Evolutionary conservation across 2,888 invertebrate genomes (phyloP).

Genomic region (Augochlorella aurata): DNA sequence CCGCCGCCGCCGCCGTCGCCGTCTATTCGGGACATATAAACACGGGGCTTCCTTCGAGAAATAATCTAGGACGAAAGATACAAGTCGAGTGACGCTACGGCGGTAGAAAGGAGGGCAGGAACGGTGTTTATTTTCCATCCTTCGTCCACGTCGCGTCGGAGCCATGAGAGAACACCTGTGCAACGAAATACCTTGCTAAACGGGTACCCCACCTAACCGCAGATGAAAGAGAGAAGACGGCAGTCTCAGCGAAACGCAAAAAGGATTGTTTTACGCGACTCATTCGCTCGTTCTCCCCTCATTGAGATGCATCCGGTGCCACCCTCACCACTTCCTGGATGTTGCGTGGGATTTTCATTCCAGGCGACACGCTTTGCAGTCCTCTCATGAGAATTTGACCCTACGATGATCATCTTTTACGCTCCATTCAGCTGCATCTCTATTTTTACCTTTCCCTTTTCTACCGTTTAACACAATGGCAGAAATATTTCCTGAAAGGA

Average conservation of each 20-base stretch:
- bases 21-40: conserved; percentile 50
- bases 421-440: neutral
- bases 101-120: neutral
- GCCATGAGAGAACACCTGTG: conserved; percentile 61
- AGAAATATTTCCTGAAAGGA: neutral
- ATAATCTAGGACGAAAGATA: conserved; percentile 52
- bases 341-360: conserved; percentile 72
- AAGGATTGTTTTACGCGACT: conserved; percentile 73
- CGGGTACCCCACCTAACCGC: conserved; percentile 52
- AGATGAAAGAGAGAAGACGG: conserved; percentile 63
- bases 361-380: conserved; percentile 39
- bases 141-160: conserved; percentile 32
- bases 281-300: conserved; percentile 69
- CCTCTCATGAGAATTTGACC: conserved; percentile 42
- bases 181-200: conserved; percentile 65
- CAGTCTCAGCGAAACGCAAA: conserved; percentile 60
- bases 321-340: conserved; percentile 75
- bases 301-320: conserved; percentile 75
- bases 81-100: conserved; percentile 3
- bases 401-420: neutral
- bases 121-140: conserved; percentile 55
- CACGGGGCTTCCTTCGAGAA: conserved; percentile 49
- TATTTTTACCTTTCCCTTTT: neutral
- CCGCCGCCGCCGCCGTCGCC: neutral
- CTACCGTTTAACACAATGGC: neutral